Conservation (phyloP, 2,113 vertebrate genomes). For the Ictalurus furcatus region DNA sequence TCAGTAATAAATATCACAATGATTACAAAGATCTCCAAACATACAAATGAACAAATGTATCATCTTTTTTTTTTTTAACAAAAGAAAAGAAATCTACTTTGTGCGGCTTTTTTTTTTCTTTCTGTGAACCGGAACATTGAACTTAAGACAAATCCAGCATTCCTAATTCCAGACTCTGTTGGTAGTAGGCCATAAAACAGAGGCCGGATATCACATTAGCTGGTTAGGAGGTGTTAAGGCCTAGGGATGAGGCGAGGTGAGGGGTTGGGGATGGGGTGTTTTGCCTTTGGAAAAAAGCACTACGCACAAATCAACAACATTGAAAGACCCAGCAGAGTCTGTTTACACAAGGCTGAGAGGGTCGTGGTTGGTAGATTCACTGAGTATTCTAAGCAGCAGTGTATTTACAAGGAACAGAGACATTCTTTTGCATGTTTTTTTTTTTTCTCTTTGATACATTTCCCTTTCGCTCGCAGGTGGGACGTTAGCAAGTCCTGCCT, state of each 20-base stretch:
- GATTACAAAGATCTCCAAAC: conserved; percentile 21
- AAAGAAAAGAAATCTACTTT: neutral
- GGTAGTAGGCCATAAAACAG: conserved; percentile 2
- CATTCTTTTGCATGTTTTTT: conserved; percentile 51
- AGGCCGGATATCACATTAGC: conserved; percentile 28
- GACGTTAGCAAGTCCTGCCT: conserved; percentile 58
- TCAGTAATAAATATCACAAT: conserved; percentile 31
- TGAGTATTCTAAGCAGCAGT: conserved; percentile 69
- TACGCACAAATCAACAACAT: conserved; percentile 45
- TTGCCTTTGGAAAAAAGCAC: conserved; percentile 49
- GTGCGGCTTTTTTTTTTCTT: neutral
- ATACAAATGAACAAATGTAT: conserved; percentile 15
- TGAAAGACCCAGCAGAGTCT: conserved; percentile 33
- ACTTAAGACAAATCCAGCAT: conserved; percentile 38
- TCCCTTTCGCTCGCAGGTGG: conserved; percentile 56
- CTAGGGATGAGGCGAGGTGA: conserved; percentile 37
- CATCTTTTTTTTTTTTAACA: neutral
- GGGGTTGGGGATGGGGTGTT: neutral
- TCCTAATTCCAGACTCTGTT: conserved; percentile 1
- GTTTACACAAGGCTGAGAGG: conserved; percentile 37
- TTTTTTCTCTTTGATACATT: conserved; percentile 10
- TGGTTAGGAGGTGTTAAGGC: conserved; percentile 56
- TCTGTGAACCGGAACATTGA: neutral
- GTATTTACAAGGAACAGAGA: conserved; percentile 69
- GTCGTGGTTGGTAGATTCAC: conserved; percentile 50